Percentiles rank a stretch among this genome's conserved stretches.
phyloP scores from a whole-genome alignment of 2,797 vertebrate genomes.

The Peromyscus eremicus region DNA sequence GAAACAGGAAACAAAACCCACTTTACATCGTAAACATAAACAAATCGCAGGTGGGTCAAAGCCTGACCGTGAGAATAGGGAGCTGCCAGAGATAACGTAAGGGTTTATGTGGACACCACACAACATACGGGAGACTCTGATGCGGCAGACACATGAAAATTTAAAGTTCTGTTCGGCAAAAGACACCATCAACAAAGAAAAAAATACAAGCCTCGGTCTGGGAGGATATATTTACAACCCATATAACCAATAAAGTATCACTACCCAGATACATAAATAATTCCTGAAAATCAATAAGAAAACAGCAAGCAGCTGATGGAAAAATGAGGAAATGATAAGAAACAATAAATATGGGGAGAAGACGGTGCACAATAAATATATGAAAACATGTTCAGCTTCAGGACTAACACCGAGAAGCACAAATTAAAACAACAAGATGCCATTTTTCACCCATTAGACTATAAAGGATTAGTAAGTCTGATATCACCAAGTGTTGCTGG shows the following conservation, averaged over 20 bases:
- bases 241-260: conserved; percentile 8
- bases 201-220: background rate
- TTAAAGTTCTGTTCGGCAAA: conserved; percentile 51
- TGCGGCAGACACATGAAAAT: background rate
- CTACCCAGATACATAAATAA: conserved; percentile 69
- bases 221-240: conserved; percentile 58
- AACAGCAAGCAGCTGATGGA: background rate
- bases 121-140: background rate
- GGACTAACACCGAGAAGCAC: background rate
- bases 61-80: rapidly evolving
- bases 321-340: conserved; percentile 1
- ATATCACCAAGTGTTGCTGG: rapidly evolving
- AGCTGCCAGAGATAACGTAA: rapidly evolving
- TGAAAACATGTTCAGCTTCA: background rate
- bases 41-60: background rate
- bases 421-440: conserved; percentile 63
- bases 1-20: rapidly evolving
- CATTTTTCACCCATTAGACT: conserved; percentile 27
- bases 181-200: conserved; percentile 54
- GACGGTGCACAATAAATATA: conserved; percentile 3
- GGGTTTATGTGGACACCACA: background rate
- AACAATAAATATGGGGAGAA: conserved; percentile 28
- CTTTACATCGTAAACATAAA: background rate
- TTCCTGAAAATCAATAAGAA: conserved; percentile 72
- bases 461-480: conserved; percentile 21